Conservation (phyloP, 2,888 invertebrate genomes). For the Parnassius mnemosyne region DNA sequence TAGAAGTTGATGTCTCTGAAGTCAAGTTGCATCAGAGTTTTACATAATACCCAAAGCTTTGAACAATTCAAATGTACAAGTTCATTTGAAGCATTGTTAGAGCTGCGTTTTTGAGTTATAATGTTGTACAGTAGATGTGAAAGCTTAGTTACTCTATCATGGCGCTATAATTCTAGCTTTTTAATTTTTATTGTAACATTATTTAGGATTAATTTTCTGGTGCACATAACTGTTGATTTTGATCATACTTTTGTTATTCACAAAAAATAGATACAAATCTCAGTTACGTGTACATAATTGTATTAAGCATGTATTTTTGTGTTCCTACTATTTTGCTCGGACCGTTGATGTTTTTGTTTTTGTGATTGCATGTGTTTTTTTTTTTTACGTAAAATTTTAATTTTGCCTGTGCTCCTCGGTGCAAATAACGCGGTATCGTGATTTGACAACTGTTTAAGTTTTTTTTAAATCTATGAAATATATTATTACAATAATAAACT, state of each 20-base stretch:
- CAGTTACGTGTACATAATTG: conserved; percentile 40
- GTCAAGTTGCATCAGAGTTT: conserved; percentile 76
- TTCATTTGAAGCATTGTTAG: conserved; percentile 61
- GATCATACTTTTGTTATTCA: not conserved
- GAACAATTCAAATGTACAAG: conserved; percentile 51
- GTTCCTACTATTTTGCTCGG: conserved; percentile 67
- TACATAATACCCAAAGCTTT: conserved; percentile 71
- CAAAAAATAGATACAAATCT: conserved; percentile 20
- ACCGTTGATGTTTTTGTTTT: conserved; percentile 54
- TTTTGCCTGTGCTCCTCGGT: conserved; percentile 58
- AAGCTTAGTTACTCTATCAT: conserved; percentile 64
- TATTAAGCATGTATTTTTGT: conserved; percentile 69
- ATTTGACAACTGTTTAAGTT: conserved; percentile 3
- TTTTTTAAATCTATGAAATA: too few species aligned
- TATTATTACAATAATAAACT: too few species aligned
- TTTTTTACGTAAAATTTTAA: conserved; percentile 48
- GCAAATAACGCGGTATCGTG: conserved; percentile 36
- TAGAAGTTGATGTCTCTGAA: conserved; percentile 63
- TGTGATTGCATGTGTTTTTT: conserved; percentile 65
- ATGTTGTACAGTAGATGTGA: conserved; percentile 73
- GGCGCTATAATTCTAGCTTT: conserved; percentile 69
- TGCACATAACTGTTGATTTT: conserved; percentile 19
- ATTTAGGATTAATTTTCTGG: conserved; percentile 41
- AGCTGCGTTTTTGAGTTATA: conserved; percentile 62
- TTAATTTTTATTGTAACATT: conserved; percentile 60